A percentile compares a stretch with the other conserved stretches of the same genome.
Evolutionary conservation across 2,113 vertebrate species (phyloP).

Genomic region (Alligator sinensis): DNA sequence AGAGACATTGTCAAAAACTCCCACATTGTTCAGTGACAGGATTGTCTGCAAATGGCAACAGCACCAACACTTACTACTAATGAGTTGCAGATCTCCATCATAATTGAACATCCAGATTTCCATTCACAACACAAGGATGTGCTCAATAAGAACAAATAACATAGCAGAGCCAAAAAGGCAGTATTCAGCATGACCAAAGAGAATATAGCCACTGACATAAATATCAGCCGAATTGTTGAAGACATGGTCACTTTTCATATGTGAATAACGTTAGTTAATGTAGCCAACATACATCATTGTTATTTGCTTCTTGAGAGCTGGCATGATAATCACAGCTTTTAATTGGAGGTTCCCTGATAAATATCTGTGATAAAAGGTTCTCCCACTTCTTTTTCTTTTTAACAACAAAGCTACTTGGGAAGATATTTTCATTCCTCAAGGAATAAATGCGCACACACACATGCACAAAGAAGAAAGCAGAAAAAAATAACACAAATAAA

Average conservation of each 20-base stretch:
- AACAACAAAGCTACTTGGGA: not conserved
- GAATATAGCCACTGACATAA: conserved; percentile 6
- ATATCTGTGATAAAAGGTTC: not conserved
- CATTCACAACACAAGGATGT: conserved; percentile 74
- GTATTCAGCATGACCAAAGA: not conserved
- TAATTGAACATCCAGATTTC: conserved; percentile 73
- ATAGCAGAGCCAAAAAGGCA: not conserved
- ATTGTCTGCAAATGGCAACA: conserved; percentile 47
- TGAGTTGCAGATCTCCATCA: conserved; percentile 72
- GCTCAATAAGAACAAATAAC: conserved; percentile 58
- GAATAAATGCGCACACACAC: not conserved
- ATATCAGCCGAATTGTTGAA: not conserved
- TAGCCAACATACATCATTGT: not conserved
- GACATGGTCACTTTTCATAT: not conserved
- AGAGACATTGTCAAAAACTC: conserved; percentile 16
- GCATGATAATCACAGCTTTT: not conserved
- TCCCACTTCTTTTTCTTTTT: not conserved
- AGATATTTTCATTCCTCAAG: not conserved
- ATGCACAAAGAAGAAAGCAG: not conserved
- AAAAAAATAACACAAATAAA: conserved; percentile 37
- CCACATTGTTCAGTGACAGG: conserved; percentile 47
- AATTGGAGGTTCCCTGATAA: not conserved
- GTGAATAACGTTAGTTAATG: not conserved
- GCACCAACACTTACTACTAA: conserved; percentile 52
- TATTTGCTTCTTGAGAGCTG: not conserved